Base-by-base conservation (phyloP, 2,113 vertebrate species). In the Penelope pileata region DNA sequence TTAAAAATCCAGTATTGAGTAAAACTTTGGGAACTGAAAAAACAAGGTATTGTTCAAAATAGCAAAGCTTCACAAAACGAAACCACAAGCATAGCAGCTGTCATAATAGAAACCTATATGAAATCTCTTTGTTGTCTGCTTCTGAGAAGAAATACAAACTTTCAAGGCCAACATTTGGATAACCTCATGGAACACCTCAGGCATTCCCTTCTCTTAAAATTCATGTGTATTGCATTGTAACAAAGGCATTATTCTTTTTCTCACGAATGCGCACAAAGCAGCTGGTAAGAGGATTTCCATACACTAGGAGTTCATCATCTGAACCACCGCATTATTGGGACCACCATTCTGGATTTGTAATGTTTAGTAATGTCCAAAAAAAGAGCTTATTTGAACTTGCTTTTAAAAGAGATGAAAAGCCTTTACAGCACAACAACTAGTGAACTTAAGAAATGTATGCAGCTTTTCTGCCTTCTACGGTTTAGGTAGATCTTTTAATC, bases 31-130 rank as follows among this genome's bases (percentile, higher is more conserved):
- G 29, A 87, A 93, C 6, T 5, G 2, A 93, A 94, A 66, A 95
- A 88, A 75, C 42, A 63, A 80, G 69, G 51, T 59, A 88, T 90
- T 95, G 79, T 60, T 92, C 91, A 91, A 78, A 96, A 91, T 17
- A 27, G 48, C n/a, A 95, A 82, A n/a, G 77, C 17, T 78, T 79
- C 66, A 82, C 77, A 90, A 93, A 94, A 95, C 10, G 48, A 95
- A 96, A 84, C 62, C 83, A 86, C 30, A 85, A 75, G 62, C 0
- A 0, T 2, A 84, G 83, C 88, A 93, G 90, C 93, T 94, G 90
- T 84, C 77, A 82, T 87, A 91, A 91, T 0, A 96, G 74, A 88
- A 91, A 86, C 7, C 19, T 38, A 38, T 29, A 88, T 6, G 27
- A 91, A 88, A 84, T n/a, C 36, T 67, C 77, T 88, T 90, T 79